Conservation (phyloP, 2,888 invertebrate genomes). For the Leptopilina myrica region DNA sequence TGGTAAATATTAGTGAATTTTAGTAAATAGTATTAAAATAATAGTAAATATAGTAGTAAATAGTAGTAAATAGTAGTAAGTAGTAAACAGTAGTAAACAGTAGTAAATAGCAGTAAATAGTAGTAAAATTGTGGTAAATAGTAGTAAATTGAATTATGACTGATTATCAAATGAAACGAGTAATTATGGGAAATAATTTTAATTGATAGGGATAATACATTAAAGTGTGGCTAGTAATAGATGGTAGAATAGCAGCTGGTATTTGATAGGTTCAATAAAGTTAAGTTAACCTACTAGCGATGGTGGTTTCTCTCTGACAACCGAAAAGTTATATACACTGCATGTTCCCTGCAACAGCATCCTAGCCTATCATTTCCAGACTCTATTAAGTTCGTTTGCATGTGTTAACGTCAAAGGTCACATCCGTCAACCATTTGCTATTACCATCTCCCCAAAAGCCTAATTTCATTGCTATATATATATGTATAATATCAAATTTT, state of each 20-base stretch:
- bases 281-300: slow-evolving; percentile 10
- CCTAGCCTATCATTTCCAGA: neutral
- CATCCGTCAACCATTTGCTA: slow-evolving; percentile 1
- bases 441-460: neutral
- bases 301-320: slow-evolving; percentile 29
- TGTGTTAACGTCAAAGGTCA: slow-evolving; percentile 36
- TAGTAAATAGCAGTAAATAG: too few relatives aligned
- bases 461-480: neutral
- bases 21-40: too few relatives aligned
- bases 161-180: too few relatives aligned
- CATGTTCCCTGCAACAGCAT: neutral
- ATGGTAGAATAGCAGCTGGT: slow-evolving; percentile 4
- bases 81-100: too few relatives aligned
- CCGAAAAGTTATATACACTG: slow-evolving; percentile 32
- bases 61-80: too few relatives aligned
- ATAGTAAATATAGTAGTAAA: too few relatives aligned
- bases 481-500: neutral
- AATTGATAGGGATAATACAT: neutral
- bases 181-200: neutral
- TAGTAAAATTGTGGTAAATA: too few relatives aligned
- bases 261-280: slow-evolving; percentile 39
- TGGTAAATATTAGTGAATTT: too few relatives aligned
- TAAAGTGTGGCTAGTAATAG: neutral
- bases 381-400: slow-evolving; percentile 29
- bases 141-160: too few relatives aligned